Evolutionary conservation across 2,888 invertebrate genomes (phyloP), one percentile per base, ranked within the genome.

Genomic region (Amblyjoppa fuscipennis): DNA sequence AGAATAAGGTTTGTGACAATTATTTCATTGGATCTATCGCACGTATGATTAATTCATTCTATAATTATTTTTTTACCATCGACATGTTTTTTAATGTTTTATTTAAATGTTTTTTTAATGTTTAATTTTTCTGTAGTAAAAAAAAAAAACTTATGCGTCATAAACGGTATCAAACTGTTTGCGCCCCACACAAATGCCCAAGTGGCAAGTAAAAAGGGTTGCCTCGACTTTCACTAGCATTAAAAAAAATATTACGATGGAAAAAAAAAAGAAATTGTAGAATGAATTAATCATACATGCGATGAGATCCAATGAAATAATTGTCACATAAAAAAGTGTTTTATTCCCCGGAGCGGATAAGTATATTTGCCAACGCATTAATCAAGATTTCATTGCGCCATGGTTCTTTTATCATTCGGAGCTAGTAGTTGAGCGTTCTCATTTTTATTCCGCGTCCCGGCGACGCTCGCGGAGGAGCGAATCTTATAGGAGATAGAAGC

Each of bases 301-400:
- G 13, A 64, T 34, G 5, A 4, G 34, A 34, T 31, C 34, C 31
- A 31, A 31, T 64, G n/a, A 64, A 64, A 64, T 64, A 5, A 64
- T 64, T 34, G 16, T 34, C 34, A 11, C 28, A 64, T 16, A 64
- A 64, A 31, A 64, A 34, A 34, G n/a, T 38, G 51, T 69, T 69
- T 69, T 45, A 68, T 77, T 41, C 66, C 41, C 70, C 64, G 61
- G 64, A 34, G n/a, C 41, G 20, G 25, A 64, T 31, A 49, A 51
- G 20, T 56, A 38, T n/a, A 51, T 64, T 64, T 53, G 28, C n/a
- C 45, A 78, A 53, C 11, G 20, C 41, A 70, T 81, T 70, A 77
- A 84, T 84, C 28, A 66, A 84, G 75, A 64, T 84, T 84, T 80
- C 66, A 38, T 25, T 49, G 71, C 20, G 45, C 20, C 2, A 7